Evolutionary conservation across 2,888 invertebrate species (phyloP), one percentile per base, ranked within the genome.

Genomic region (Microctonus brassicae): DNA sequence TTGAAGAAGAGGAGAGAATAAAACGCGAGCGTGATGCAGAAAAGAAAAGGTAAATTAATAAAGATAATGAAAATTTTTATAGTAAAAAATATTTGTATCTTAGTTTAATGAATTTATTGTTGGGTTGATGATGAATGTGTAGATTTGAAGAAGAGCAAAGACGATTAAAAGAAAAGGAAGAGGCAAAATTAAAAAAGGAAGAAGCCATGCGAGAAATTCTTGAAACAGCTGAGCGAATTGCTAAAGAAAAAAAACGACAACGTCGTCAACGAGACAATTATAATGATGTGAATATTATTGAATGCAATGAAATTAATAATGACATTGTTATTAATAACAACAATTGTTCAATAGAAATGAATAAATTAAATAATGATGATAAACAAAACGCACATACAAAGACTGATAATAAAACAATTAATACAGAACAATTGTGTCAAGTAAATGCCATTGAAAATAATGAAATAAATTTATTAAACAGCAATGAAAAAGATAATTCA

Each of bases 1-100:
- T 91, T 77, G 90, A 94, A 76, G 96, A 96, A 86, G 96, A 97
- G 82, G 89, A 93, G 75, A 90, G 95, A 73, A 90, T 97, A 73
- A 91, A 91, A 76, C 90, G 91, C 55, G 95, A 97, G 83, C 81
- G 93, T 93, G 87, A 88, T 91, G 80, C 76, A 55, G 86, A 86
- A 52, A 81, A 78, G 53, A 81, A 82, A 64, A 84, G 86, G 86
- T 84, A n/a, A 67, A 72, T 26, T 53, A 67, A 68, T 60, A 11
- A 65, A 11, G 24, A 34, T 66, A 58, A 69, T 69, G 65, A 34
- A 53, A 69, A 63, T n/a, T n/a, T 66, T 26, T 24, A 61, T 36
- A 39, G n/a, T 42, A 17, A 33, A 9, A 33, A 55, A 26, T 61
- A 24, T 33, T 29, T 64, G 55, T 58, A 69, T 7, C 55, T 26